Conservation (phyloP, 2,113 vertebrate species). For the Platycercus adscitus region DNA sequence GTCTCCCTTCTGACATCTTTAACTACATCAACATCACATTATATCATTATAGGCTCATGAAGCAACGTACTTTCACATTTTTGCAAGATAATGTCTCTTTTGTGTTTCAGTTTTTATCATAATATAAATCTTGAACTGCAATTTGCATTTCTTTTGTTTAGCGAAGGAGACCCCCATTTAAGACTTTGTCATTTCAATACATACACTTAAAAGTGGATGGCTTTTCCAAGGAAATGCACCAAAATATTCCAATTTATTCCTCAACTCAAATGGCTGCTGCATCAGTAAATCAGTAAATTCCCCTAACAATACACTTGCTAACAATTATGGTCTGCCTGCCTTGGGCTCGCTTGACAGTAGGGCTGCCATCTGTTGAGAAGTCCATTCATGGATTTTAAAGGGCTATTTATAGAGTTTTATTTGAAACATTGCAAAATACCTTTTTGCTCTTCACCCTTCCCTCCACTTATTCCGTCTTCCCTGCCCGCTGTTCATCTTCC, state of each 20-base stretch:
- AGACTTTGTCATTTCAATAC: conserved; percentile 78
- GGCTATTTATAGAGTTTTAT: conserved; percentile 3
- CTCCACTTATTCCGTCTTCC: background rate
- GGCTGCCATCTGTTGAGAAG: conserved; percentile 32
- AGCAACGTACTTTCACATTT: conserved; percentile 78
- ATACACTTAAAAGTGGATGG: conserved; percentile 64
- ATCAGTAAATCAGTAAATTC: conserved; percentile 72
- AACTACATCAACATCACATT: conserved; percentile 81
- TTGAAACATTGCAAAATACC: background rate
- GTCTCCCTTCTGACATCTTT: conserved; percentile 81
- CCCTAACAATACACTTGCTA: conserved; percentile 71
- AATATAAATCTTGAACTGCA: conserved; percentile 81
- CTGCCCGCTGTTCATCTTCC: background rate
- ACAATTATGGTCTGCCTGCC: conserved; percentile 44
- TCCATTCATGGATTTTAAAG: conserved; percentile 47
- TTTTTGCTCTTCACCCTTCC: background rate
- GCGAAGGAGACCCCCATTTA: conserved; percentile 76
- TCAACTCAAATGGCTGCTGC: conserved; percentile 58
- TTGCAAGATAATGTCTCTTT: conserved; percentile 81
- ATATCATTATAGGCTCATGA: conserved; percentile 80
- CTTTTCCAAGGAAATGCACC: conserved; percentile 70
- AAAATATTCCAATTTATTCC: conserved; percentile 83
- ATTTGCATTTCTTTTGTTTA: conserved; percentile 86
- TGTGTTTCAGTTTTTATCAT: conserved; percentile 81
- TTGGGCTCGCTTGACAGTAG: conserved; percentile 29